phyloP scores from a whole-genome alignment of 2,888 invertebrate genomes.

The Polietes domitor region DNA sequence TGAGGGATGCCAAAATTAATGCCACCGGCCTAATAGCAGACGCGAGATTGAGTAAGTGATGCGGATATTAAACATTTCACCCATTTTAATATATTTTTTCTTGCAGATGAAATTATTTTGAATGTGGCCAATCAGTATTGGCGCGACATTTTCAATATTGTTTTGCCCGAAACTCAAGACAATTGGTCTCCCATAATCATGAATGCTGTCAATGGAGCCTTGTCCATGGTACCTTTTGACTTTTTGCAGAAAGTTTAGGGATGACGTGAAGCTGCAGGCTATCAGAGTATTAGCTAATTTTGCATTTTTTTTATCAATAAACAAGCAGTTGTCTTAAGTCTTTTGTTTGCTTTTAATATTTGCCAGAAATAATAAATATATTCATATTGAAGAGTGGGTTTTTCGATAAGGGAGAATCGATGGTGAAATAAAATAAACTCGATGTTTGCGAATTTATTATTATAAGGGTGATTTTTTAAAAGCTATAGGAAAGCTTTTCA shows the following conservation, averaged over 20 bases:
- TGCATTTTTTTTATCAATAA: neutral
- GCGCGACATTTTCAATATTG: constrained; percentile 82
- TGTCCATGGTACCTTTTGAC: constrained; percentile 77
- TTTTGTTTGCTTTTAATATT: constrained; percentile 30
- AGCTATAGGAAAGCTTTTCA: too few species aligned
- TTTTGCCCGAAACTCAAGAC: constrained; percentile 81
- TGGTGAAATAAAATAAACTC: too few species aligned
- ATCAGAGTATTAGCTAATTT: neutral
- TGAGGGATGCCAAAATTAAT: constrained; percentile 84
- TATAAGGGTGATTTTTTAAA: too few species aligned
- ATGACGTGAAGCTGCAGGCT: too few species aligned
- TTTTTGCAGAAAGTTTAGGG: constrained; percentile 67
- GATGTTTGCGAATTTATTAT: too few species aligned
- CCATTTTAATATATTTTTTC: constrained; percentile 15
- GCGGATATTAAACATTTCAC: too few species aligned
- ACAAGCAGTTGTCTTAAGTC: constrained; percentile 41
- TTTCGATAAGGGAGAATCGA: too few species aligned
- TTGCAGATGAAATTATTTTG: constrained; percentile 76
- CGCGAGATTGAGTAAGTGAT: constrained; percentile 85
- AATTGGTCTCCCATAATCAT: constrained; percentile 78
- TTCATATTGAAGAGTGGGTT: too few species aligned
- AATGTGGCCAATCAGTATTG: constrained; percentile 83
- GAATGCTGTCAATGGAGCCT: constrained; percentile 74
- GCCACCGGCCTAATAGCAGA: constrained; percentile 84
- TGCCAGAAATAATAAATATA: neutral